Percentiles rank a stretch among this genome's conserved stretches.
These are phyloP conservation scores for Microdon myrmicae DNA, from an alignment of 2,888 invertebrate species.

Conservation along the genomic window DNA sequence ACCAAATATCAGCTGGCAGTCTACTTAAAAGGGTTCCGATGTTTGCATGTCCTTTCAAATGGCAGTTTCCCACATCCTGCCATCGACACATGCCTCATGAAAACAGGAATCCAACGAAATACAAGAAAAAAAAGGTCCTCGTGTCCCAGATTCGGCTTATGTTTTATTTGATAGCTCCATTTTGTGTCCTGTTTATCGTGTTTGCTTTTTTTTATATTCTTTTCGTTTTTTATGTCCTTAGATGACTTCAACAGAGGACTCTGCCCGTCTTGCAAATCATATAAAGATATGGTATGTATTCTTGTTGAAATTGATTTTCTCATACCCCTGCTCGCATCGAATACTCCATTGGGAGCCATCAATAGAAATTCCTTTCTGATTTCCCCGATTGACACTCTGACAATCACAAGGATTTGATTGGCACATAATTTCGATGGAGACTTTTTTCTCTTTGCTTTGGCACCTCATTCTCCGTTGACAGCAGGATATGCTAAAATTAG, in stretches of 20 bases:
- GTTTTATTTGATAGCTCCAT: conserved; percentile 15
- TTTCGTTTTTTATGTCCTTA: no score
- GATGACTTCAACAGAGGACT: neutral
- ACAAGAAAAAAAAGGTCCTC: conserved; percentile 25
- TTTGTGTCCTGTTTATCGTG: no score
- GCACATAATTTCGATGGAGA: conserved; percentile 39
- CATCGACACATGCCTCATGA: conserved; percentile 37
- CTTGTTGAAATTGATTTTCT: conserved; percentile 38
- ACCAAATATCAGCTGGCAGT: conserved; percentile 17
- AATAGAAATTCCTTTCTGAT: conserved; percentile 20
- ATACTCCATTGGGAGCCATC: conserved; percentile 34
- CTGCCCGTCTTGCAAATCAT: conserved; percentile 30
- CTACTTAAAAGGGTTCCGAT: conserved; percentile 29
- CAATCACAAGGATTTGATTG: conserved; percentile 33
- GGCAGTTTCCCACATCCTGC: conserved; percentile 37
- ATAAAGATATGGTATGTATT: conserved; percentile 19
- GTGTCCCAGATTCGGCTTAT: conserved; percentile 22
- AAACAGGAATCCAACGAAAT: conserved; percentile 17
- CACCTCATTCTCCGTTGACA: no score
- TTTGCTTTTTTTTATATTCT: no score
- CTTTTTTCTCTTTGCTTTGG: no score
- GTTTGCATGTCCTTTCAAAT: conserved; percentile 40
- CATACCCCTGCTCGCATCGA: conserved; percentile 3
- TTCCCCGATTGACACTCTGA: conserved; percentile 29
- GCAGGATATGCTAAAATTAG: no score